These are phyloP conservation scores for Gadopsis bispinosus DNA, from an alignment of 2,797 vertebrate genomes.

Conservation along the genomic window DNA sequence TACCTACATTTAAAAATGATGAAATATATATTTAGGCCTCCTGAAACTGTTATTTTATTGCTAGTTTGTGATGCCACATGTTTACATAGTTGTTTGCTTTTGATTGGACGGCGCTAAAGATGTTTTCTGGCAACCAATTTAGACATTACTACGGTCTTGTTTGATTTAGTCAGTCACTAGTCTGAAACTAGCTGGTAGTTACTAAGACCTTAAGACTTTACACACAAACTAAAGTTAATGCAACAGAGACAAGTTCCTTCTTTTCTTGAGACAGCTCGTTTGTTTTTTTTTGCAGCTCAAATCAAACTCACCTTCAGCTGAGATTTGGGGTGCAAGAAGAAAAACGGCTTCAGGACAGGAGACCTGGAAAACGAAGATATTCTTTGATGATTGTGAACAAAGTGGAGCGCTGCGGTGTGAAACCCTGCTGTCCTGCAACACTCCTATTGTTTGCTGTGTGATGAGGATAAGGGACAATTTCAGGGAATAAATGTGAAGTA, in stretches of 20 bases:
- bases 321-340: slow-evolving; percentile 88
- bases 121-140: too few relatives aligned
- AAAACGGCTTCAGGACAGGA: slow-evolving; percentile 90
- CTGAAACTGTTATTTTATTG: too few relatives aligned
- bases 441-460: not conserved
- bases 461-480: not conserved
- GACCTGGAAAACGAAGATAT: slow-evolving; percentile 76
- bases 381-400: not conserved
- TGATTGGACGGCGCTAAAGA: too few relatives aligned
- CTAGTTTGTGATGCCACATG: too few relatives aligned
- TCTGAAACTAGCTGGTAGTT: not conserved
- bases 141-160: too few relatives aligned
- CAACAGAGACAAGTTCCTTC: not conserved
- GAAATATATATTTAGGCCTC: too few relatives aligned
- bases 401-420: too few relatives aligned
- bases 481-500: slow-evolving; percentile 38
- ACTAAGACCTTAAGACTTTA: too few relatives aligned
- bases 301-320: slow-evolving; percentile 83
- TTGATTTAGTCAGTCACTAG: too few relatives aligned
- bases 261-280: not conserved
- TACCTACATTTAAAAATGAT: too few relatives aligned
- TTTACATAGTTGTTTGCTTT: too few relatives aligned
- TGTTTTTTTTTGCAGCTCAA: not conserved
- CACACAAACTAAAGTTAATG: not conserved
- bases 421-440: not conserved